Conservation (phyloP, 2,797 vertebrate genomes). For the Gallinago solitaria region DNA sequence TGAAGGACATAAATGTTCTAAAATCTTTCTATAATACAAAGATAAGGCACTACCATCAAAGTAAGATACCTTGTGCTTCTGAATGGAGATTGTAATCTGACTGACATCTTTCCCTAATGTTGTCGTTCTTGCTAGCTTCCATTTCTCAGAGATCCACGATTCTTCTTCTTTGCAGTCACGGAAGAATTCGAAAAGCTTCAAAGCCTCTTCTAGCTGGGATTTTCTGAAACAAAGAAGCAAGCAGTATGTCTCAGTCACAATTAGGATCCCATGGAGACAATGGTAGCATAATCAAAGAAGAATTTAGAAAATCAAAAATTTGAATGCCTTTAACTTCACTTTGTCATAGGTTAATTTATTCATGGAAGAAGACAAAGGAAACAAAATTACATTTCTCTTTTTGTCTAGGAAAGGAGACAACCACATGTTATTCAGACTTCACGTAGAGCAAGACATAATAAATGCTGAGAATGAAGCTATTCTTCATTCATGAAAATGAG, state of each 20-base stretch:
- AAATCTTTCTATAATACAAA: neutral
- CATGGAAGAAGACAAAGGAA: neutral
- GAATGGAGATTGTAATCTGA: conserved; percentile 81
- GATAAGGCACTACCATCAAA: neutral
- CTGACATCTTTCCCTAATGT: conserved; percentile 80
- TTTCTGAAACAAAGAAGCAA: conserved; percentile 73
- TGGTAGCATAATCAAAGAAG: neutral
- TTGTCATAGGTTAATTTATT: neutral
- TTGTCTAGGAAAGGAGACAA: neutral
- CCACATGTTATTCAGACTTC: neutral
- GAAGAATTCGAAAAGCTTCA: conserved; percentile 85
- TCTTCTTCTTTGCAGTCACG: conserved; percentile 86
- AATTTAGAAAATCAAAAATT: neutral
- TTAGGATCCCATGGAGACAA: neutral
- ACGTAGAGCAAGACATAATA: neutral
- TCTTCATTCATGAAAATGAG: neutral
- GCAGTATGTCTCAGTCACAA: neutral
- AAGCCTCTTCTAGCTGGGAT: conserved; percentile 79
- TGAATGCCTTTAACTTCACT: neutral
- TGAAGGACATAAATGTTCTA: neutral
- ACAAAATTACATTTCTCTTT: neutral
- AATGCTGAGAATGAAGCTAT: neutral
- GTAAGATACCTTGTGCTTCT: conserved; percentile 86
- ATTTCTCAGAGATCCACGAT: conserved; percentile 83
- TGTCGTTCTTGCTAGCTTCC: conserved; percentile 73